Conservation (phyloP, 1,140 invertebrate genomes). For the Pseudomyrmex cubaensis region DNA sequence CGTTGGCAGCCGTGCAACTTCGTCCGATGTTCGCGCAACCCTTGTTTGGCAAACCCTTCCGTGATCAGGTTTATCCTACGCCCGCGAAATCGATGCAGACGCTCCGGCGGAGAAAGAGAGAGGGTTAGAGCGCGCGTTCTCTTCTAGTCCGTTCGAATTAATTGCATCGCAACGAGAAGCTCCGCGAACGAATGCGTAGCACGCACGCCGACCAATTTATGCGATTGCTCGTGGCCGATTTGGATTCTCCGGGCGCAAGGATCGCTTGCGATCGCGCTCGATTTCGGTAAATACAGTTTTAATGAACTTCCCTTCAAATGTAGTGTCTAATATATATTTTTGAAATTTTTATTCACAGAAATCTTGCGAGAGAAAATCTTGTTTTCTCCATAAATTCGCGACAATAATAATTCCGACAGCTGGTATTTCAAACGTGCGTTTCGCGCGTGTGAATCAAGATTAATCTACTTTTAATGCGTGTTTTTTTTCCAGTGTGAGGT, state of each 20-base stretch:
- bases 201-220: constrained; percentile 67
- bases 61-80: constrained; percentile 67
- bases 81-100: constrained; percentile 62
- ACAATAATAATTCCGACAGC: no score
- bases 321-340: no score
- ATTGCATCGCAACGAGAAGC: constrained; percentile 69
- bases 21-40: constrained; percentile 55
- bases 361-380: no score
- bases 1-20: constrained; percentile 51
- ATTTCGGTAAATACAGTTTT: no score
- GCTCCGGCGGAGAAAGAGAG: constrained; percentile 26
- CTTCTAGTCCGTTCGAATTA: constrained; percentile 61
- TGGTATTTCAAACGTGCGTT: no score
- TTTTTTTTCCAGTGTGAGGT: no score
- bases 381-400: no score
- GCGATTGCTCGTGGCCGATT: constrained; percentile 49
- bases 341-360: no score
- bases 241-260: constrained; percentile 17
- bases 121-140: background rate
- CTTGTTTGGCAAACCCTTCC: constrained; percentile 69
- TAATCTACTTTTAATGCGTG: no score
- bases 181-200: constrained; percentile 67
- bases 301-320: no score
- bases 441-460: no score
- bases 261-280: background rate